A percentile compares a stretch with the other conserved stretches of the same genome.
Conservation (phyloP, 1,140 invertebrate species). For the Diabrotica virgifera region DNA sequence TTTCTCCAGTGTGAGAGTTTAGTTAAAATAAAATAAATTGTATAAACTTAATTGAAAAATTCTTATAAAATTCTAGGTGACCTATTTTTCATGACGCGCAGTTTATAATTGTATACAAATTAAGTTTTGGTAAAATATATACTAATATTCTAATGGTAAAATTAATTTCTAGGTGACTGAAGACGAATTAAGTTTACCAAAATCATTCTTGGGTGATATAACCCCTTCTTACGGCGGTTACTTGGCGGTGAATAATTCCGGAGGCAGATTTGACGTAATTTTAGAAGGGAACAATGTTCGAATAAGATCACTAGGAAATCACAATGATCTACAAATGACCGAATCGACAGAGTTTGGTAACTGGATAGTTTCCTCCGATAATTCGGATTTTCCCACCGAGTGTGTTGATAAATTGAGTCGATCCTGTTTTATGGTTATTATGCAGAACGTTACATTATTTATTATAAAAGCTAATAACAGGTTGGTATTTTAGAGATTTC, state of each 20-base stretch:
- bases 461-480: constrained; percentile 34
- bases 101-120: too few species aligned
- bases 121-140: too few species aligned
- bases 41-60: too few species aligned
- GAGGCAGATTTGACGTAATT: constrained; percentile 27
- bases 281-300: constrained; percentile 33
- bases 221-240: constrained; percentile 90
- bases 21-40: too few species aligned
- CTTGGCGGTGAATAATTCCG: constrained; percentile 52
- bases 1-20: too few species aligned
- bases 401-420: constrained; percentile 56
- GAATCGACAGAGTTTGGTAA: constrained; percentile 56
- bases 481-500: neutral
- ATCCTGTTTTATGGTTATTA: constrained; percentile 80
- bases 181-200: constrained; percentile 52
- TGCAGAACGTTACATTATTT: constrained; percentile 82
- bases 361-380: constrained; percentile 24
- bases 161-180: constrained; percentile 5
- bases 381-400: constrained; percentile 20
- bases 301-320: constrained; percentile 27
- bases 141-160: neutral
- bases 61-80: too few species aligned
- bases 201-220: constrained; percentile 82
- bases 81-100: too few species aligned
- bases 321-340: constrained; percentile 54